phyloP scores from a whole-genome alignment of 2,888 invertebrate genomes.

The Dioctria linearis region DNA sequence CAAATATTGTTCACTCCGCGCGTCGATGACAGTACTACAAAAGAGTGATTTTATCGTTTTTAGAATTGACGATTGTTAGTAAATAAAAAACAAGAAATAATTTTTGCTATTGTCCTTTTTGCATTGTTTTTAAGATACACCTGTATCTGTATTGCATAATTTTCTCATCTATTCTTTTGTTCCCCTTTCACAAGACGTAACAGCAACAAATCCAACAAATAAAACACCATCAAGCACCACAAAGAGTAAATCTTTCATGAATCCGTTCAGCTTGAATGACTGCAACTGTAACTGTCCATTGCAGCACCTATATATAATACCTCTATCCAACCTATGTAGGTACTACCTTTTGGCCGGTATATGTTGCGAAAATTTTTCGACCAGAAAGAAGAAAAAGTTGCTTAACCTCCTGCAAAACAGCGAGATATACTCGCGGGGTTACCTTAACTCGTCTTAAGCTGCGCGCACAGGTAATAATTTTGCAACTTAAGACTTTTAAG shows the following conservation, averaged over 20 bases:
- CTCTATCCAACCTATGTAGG: not conserved
- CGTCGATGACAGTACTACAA: too few species aligned
- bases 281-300: constrained; percentile 31
- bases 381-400: not conserved
- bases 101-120: too few species aligned
- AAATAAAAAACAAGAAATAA: too few species aligned
- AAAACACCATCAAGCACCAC: too few species aligned
- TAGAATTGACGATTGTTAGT: too few species aligned
- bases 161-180: too few species aligned
- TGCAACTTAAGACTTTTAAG: not conserved
- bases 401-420: not conserved
- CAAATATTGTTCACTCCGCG: too few species aligned
- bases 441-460: not conserved
- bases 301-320: not conserved
- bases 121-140: too few species aligned
- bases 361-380: constrained; percentile 2
- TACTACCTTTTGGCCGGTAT: not conserved
- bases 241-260: constrained; percentile 17
- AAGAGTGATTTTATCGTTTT: too few species aligned
- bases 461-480: not conserved
- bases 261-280: constrained; percentile 42
- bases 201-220: constrained; percentile 10
- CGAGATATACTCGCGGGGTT: not conserved
- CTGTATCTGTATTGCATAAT: too few species aligned
- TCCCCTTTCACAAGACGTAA: too few species aligned